phyloP scores from a whole-genome alignment of 2,888 invertebrate genomes.

The Argyresthia albistria region DNA sequence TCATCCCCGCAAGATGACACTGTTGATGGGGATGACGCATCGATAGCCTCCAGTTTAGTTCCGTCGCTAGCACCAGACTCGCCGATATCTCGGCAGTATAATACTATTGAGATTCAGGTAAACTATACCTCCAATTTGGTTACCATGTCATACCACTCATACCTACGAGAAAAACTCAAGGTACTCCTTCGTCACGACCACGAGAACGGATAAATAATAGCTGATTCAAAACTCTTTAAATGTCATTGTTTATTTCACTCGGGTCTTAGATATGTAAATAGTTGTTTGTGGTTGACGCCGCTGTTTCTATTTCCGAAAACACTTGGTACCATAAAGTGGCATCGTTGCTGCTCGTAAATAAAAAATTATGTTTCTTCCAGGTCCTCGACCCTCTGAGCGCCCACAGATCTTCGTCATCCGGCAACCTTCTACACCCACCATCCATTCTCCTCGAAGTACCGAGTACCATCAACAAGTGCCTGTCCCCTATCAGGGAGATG shows the following conservation, averaged over 20 bases:
- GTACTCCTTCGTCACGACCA: background rate
- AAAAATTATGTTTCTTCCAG: constrained; percentile 22
- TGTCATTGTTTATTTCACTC: no score
- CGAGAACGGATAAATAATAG: no score
- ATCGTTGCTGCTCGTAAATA: no score
- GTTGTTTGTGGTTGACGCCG: no score
- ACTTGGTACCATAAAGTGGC: no score
- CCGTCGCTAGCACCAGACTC: constrained; percentile 76
- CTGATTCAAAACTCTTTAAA: no score
- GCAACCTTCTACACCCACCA: constrained; percentile 78
- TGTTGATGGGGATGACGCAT: constrained; percentile 79
- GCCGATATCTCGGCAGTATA: constrained; percentile 60
- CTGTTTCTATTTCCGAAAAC: no score
- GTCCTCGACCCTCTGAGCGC: constrained; percentile 80
- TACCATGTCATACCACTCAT: no score
- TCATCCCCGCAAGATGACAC: constrained; percentile 83
- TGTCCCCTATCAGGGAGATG: constrained; percentile 84
- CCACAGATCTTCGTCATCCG: constrained; percentile 69
- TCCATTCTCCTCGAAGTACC: constrained; percentile 85
- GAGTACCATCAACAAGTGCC: constrained; percentile 80
- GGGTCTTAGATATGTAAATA: no score
- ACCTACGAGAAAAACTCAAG: no score
- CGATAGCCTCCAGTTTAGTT: constrained; percentile 76
- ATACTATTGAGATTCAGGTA: constrained; percentile 64
- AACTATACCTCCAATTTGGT: background rate